phyloP scores from a whole-genome alignment of 2,888 invertebrate genomes.

The Venusia cambrica region DNA sequence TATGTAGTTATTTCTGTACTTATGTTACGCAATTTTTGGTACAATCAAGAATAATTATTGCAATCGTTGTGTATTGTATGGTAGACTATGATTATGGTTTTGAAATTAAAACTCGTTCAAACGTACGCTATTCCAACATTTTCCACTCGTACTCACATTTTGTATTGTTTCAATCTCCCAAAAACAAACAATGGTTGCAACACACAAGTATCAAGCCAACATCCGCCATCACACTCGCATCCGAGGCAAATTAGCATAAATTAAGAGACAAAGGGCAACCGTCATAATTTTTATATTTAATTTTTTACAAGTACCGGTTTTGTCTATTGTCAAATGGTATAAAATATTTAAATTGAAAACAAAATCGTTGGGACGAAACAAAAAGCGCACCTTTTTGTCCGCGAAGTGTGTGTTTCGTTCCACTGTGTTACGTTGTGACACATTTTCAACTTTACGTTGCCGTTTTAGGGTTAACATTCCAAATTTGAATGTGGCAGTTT shows the following conservation, averaged over 20 bases:
- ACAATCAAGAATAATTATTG: too few relatives aligned
- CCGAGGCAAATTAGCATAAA: slow-evolving; percentile 69
- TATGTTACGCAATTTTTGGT: too few relatives aligned
- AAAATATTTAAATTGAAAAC: slow-evolving; percentile 78
- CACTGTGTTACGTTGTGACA: slow-evolving; percentile 30
- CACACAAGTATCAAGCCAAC: slow-evolving; percentile 30
- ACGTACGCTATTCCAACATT: too few relatives aligned
- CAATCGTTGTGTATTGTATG: too few relatives aligned
- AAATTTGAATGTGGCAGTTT: slow-evolving; percentile 30
- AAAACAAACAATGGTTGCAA: slow-evolving; percentile 34
- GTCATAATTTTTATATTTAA: slow-evolving; percentile 79
- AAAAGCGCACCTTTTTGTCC: slow-evolving; percentile 63
- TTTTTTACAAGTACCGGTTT: slow-evolving; percentile 80
- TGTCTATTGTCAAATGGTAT: slow-evolving; percentile 73
- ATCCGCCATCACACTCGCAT: slow-evolving; percentile 50
- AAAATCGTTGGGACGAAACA: slow-evolving; percentile 74
- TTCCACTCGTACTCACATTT: too few relatives aligned
- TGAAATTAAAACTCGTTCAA: too few relatives aligned
- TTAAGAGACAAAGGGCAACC: slow-evolving; percentile 68
- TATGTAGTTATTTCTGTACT: too few relatives aligned
- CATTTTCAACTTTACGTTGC: slow-evolving; percentile 23
- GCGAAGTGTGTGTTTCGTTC: slow-evolving; percentile 39
- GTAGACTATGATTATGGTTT: too few relatives aligned
- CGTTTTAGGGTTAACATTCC: background rate
- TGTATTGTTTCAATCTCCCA: slow-evolving; percentile 15